Evolutionary conservation across 2,113 vertebrate genomes (phyloP), one percentile per base, ranked within the genome.

Genomic region (Scytalopus superciliaris): DNA sequence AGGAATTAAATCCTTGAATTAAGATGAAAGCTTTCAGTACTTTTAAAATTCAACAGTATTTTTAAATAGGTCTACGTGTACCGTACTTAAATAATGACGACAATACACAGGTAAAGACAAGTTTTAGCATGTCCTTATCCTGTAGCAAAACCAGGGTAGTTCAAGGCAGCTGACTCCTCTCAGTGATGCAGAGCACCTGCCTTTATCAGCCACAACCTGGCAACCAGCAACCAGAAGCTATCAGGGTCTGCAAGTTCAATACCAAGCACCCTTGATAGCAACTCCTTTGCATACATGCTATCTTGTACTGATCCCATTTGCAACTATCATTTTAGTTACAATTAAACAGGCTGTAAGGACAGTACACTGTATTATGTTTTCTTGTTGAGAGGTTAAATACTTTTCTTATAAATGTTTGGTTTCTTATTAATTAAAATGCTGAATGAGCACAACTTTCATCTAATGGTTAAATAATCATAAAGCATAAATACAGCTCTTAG

Each of bases 361-460:
- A 44, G 19, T 4, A 66, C 7, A 42, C 0, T 1, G 49, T 19
- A 63, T 33, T 53, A 59, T 1, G 7, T 49, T 70, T 82, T 60
- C 44, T 56, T 73, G 52, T n/a, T 45, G 22, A 44, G 19, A 77
- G 55, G 15, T 62, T 64, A 63, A 55, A 60, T 78, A 35, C 35
- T 69, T 53, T 52, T 82, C 37, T 68, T 56, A 47, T 76, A 52
- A 69, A 14, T 33, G 33, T 42, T 62, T 35, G 7, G 35, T 35
- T 76, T 89, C 72, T 60, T 82, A 63, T n/a, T 50, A 78, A 72
- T 60, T 64, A 74, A 88, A 83, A 69, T 59, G 21, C 30, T 68
- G 30, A 73, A 14, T 15, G 53, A 76, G 63, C 42, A 83, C 5
- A 87, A 64, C 33, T 70, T 83, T 64, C 35, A 87, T 9, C n/a